Percentiles rank a stretch among this genome's conserved stretches.
Conservation (phyloP, 2,888 invertebrate genomes). For the Pandemis heparana region DNA sequence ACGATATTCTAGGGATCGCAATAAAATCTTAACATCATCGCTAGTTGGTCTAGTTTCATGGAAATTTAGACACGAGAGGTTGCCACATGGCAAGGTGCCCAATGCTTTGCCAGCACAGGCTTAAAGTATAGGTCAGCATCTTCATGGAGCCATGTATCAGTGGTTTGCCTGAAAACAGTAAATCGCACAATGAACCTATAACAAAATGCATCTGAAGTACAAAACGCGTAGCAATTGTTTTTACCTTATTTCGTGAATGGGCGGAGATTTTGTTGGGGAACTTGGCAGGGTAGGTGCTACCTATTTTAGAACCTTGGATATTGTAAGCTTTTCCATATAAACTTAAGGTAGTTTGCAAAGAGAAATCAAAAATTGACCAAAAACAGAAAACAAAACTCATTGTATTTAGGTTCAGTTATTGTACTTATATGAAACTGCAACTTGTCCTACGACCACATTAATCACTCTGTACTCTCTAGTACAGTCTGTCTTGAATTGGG, state of each 20-base stretch:
- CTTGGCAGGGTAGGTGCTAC: too few relatives aligned
- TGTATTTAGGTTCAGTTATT: too few relatives aligned
- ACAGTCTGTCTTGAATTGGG: too few relatives aligned
- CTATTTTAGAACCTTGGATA: too few relatives aligned
- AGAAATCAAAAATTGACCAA: too few relatives aligned
- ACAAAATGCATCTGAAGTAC: background rate
- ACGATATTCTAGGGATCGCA: background rate
- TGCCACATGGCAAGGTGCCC: conserved; percentile 77
- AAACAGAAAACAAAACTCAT: too few relatives aligned
- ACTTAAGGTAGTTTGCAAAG: too few relatives aligned
- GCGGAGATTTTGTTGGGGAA: too few relatives aligned
- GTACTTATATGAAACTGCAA: too few relatives aligned
- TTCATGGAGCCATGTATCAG: conserved; percentile 20
- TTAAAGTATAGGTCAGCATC: conserved; percentile 30
- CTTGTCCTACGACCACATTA: too few relatives aligned
- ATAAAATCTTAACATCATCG: conserved; percentile 48
- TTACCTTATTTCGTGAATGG: background rate
- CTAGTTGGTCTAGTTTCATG: conserved; percentile 54
- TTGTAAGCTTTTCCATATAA: too few relatives aligned
- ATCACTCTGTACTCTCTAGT: too few relatives aligned
- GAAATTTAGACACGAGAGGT: conserved; percentile 60
- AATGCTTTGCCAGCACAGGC: conserved; percentile 35
- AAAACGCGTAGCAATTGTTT: background rate
- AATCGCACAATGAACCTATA: background rate
- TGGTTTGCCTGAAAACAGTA: background rate